Percentiles rank a stretch among this genome's conserved stretches.
phyloP scores from a whole-genome alignment of 1,140 invertebrate genomes.

The Dinoponera quadriceps region DNA sequence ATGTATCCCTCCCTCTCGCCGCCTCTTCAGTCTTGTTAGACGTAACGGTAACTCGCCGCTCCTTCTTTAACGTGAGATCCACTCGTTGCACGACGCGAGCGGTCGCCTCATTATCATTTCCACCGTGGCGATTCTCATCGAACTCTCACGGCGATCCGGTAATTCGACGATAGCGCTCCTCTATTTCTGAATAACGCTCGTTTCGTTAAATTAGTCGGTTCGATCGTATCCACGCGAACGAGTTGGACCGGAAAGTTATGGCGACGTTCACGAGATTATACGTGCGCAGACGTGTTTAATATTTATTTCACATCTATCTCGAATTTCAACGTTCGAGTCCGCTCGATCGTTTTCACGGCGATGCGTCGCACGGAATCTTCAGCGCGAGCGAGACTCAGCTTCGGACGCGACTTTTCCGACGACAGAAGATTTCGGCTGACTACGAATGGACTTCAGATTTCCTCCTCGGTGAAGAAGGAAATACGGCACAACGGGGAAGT shows the following conservation, averaged over 20 bases:
- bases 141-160: constrained; percentile 12
- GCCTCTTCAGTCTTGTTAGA: background rate
- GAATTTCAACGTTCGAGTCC: constrained; percentile 4
- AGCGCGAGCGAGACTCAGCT: background rate
- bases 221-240: constrained; percentile 7
- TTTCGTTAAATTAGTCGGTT: constrained; percentile 11
- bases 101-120: constrained; percentile 42
- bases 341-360: background rate
- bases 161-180: constrained; percentile 14
- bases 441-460: constrained; percentile 65
- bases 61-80: constrained; percentile 26
- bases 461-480: constrained; percentile 57
- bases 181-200: constrained; percentile 14
- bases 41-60: constrained; percentile 26
- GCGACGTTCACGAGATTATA: constrained; percentile 1
- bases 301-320: background rate
- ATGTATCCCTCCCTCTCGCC: background rate
- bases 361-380: background rate
- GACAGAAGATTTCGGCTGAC: constrained; percentile 55
- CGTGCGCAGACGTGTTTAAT: background rate
- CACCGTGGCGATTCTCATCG: constrained; percentile 13
- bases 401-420: constrained; percentile 33
- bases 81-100: constrained; percentile 5
- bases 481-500: constrained; percentile 62
- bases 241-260: constrained; percentile 22